Conservation (phyloP, 2,888 invertebrate species). For the Choristoneura rosaceana region DNA sequence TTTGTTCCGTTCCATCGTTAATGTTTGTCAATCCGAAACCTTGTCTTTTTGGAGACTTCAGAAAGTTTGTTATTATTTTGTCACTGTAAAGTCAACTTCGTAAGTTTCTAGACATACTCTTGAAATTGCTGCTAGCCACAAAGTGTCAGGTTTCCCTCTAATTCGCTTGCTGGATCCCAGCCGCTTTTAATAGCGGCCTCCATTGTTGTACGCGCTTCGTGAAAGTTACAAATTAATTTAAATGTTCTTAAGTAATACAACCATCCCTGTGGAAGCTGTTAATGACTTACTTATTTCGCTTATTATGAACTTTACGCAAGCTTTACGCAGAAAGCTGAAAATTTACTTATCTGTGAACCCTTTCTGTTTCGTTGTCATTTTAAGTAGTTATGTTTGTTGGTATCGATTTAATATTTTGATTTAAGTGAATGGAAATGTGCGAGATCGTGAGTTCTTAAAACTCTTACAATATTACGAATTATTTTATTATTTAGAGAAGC, state of each 20-base stretch:
- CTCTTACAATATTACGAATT: no score
- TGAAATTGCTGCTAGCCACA: slow-evolving; percentile 42
- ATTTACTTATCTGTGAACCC: slow-evolving; percentile 50
- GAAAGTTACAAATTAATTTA: slow-evolving; percentile 75
- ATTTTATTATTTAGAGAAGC: not conserved
- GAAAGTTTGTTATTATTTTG: slow-evolving; percentile 24
- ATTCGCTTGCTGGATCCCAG: slow-evolving; percentile 56
- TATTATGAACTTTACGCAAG: slow-evolving; percentile 56
- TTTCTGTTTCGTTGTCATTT: slow-evolving; percentile 29
- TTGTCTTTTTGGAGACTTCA: not conserved
- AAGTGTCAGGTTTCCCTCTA: slow-evolving; percentile 53
- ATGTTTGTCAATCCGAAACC: not conserved
- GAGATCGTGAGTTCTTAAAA: not conserved
- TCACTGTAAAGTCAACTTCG: slow-evolving; percentile 17
- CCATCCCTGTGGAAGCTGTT: slow-evolving; percentile 57
- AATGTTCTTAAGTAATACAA: slow-evolving; percentile 61
- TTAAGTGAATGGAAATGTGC: not conserved
- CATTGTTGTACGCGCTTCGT: slow-evolving; percentile 60
- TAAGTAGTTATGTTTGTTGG: not conserved
- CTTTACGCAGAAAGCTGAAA: slow-evolving; percentile 52
- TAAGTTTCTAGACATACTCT: slow-evolving; percentile 31
- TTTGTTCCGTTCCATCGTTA: not conserved
- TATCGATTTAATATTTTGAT: not conserved
- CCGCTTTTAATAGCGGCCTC: slow-evolving; percentile 57
- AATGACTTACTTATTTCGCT: slow-evolving; percentile 68